A percentile compares a stretch with the other conserved stretches of the same genome.
These are phyloP conservation scores for Bombus confusus DNA, from an alignment of 1,140 invertebrate species.

Conservation along the genomic window DNA sequence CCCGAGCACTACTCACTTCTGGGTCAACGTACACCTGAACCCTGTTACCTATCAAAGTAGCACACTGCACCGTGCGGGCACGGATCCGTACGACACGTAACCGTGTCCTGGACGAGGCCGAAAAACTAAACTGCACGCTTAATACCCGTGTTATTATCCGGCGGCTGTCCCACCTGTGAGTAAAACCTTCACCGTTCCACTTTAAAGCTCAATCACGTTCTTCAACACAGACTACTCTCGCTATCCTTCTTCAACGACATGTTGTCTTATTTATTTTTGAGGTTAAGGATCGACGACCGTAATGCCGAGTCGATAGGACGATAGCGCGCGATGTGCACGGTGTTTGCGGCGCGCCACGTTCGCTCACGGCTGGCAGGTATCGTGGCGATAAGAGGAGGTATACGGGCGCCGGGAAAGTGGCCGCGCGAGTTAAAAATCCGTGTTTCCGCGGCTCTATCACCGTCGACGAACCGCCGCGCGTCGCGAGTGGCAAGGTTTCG, in stretches of 20 bases:
- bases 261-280: slow-evolving; percentile 41
- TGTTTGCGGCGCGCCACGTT: not conserved
- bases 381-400: not conserved
- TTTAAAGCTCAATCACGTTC: not conserved
- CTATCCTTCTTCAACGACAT: slow-evolving; percentile 39
- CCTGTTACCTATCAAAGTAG: not conserved
- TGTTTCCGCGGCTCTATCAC: slow-evolving; percentile 34
- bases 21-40: slow-evolving; percentile 31
- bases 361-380: not conserved
- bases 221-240: not conserved
- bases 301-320: slow-evolving; percentile 4
- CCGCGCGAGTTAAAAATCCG: slow-evolving; percentile 1
- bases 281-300: slow-evolving; percentile 50
- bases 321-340: not conserved
- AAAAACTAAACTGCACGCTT: not conserved
- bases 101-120: slow-evolving; percentile 8
- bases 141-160: not conserved
- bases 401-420: not conserved
- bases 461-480: slow-evolving; percentile 45
- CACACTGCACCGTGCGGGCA: not conserved
- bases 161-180: not conserved
- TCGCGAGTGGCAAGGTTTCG: slow-evolving; percentile 52
- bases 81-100: not conserved
- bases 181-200: slow-evolving; percentile 8
- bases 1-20: slow-evolving; percentile 8